These are phyloP conservation scores for Gryllus longicercus DNA, from an alignment of 2,888 invertebrate genomes.

Conservation along the genomic window DNA sequence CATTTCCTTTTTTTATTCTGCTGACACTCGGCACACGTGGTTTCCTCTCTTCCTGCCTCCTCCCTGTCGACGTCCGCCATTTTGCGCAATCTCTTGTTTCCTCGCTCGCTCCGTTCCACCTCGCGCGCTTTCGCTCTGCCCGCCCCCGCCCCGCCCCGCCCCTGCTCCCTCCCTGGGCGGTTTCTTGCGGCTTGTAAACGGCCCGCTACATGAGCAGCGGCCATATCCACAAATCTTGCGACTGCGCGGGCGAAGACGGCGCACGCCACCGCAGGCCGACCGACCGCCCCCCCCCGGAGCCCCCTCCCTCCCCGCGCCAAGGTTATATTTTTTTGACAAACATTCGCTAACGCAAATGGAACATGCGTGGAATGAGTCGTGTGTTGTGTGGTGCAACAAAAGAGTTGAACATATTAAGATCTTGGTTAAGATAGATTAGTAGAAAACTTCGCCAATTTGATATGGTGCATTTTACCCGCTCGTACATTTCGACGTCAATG, in stretches of 20 bases:
- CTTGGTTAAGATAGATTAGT: too few relatives aligned
- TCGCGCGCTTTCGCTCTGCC: background rate
- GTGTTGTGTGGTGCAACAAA: too few relatives aligned
- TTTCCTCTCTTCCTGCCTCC: background rate
- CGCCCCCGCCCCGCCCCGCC: background rate
- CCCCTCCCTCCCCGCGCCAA: background rate
- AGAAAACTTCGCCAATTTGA: too few relatives aligned
- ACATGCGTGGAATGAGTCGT: too few relatives aligned
- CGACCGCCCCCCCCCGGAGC: background rate
- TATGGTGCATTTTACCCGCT: too few relatives aligned
- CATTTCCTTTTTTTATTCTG: too few relatives aligned
- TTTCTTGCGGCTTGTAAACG: background rate
- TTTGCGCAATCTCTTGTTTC: background rate
- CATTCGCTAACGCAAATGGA: too few relatives aligned
- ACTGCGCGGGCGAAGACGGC: background rate
- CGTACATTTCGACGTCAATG: too few relatives aligned
- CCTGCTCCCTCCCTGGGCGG: too few relatives aligned
- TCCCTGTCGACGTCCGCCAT: background rate
- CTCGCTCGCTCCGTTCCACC: background rate
- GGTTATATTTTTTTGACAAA: too few relatives aligned
- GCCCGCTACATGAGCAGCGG: background rate
- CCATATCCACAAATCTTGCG: slow-evolving; percentile 1
- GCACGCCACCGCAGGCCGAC: background rate
- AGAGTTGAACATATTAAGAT: too few relatives aligned
- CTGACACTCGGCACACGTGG: background rate